Conservation (phyloP, 2,113 vertebrate species). For the Macrotis lagotis region DNA sequence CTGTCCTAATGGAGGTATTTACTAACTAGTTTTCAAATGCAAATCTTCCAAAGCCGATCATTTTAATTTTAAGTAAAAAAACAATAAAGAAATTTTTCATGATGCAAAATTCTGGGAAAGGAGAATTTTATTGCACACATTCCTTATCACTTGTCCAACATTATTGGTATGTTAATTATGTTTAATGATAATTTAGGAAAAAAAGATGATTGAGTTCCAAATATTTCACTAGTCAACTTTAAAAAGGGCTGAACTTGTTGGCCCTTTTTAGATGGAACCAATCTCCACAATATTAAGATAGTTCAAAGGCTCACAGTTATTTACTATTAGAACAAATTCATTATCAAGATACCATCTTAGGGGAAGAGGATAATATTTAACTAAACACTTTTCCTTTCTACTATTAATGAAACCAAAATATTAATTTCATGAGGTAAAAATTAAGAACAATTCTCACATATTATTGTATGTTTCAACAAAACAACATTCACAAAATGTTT, state of each 20-base stretch:
- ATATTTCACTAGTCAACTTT: background rate
- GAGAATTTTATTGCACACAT: background rate
- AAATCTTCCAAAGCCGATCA: background rate
- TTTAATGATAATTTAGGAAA: slow-evolving; percentile 2
- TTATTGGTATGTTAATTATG: background rate
- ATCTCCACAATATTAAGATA: background rate
- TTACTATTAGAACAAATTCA: background rate
- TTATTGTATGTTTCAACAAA: slow-evolving; percentile 23
- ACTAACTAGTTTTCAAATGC: background rate
- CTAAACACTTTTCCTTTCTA: background rate
- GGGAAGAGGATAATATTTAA: background rate
- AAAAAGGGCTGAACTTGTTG: background rate
- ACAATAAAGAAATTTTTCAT: background rate
- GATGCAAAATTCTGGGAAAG: background rate
- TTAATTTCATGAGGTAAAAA: slow-evolving; percentile 12
- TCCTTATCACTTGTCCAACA: background rate
- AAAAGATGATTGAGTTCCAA: background rate
- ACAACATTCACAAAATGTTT: background rate
- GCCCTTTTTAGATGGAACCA: no score
- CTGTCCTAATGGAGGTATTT: background rate
- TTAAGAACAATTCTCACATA: background rate
- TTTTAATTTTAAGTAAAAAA: background rate
- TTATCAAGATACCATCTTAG: background rate
- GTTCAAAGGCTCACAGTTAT: background rate
- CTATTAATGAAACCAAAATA: background rate